Conservation (phyloP, 2,113 vertebrate species). For the Symphodus melops region DNA sequence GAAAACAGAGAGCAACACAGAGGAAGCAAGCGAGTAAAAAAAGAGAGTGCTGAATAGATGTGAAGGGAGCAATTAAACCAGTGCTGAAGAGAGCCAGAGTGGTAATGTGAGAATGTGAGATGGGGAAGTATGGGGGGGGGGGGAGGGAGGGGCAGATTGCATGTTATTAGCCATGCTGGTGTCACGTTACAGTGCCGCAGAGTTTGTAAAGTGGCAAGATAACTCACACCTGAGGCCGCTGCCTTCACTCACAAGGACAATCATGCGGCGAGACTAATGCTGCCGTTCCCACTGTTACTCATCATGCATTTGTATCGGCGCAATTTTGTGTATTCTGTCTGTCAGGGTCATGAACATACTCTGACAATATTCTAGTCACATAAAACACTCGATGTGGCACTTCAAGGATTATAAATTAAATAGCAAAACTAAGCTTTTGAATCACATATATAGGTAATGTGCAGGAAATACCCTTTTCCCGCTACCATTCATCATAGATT, state of each 20-base stretch:
- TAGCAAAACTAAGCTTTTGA: no score
- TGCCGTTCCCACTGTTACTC: slow-evolving; percentile 10
- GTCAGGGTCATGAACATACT: background rate
- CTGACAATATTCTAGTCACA: no score
- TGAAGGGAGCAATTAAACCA: slow-evolving; percentile 36
- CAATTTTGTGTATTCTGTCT: background rate
- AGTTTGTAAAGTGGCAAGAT: slow-evolving; percentile 67
- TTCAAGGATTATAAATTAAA: no score
- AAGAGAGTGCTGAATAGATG: slow-evolving; percentile 11
- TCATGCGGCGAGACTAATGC: slow-evolving; percentile 54
- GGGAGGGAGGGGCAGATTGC: background rate
- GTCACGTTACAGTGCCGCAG: slow-evolving; percentile 55
- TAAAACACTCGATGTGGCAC: no score
- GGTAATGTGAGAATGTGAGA: slow-evolving; percentile 17
- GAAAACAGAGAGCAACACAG: slow-evolving; percentile 19
- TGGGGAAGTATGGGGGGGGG: background rate
- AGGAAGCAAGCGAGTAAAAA: slow-evolving; percentile 28
- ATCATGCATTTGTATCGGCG: slow-evolving; percentile 1
- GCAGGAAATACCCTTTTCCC: no score
- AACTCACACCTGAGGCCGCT: slow-evolving; percentile 65
- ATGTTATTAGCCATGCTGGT: slow-evolving; percentile 64
- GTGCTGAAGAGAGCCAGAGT: slow-evolving; percentile 15
- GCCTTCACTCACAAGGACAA: slow-evolving; percentile 67
- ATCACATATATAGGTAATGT: no score
- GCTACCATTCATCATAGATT: no score